phyloP scores from a whole-genome alignment of 2,113 vertebrate genomes.

The Microcebus jonahi region DNA sequence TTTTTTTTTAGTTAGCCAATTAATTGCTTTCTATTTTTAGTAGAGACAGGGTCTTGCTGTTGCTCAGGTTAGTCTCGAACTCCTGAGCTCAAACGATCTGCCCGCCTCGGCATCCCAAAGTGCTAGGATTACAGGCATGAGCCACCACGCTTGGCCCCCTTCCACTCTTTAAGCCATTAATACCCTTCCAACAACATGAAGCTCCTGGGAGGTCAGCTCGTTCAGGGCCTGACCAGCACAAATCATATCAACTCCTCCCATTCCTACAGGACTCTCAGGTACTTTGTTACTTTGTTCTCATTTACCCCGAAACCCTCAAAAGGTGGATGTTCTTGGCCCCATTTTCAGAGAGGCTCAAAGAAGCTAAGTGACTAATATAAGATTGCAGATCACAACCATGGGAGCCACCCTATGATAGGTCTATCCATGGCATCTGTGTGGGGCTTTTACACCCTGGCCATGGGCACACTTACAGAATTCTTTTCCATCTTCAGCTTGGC shows the following conservation, averaged over 20 bases:
- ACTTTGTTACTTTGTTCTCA: background rate
- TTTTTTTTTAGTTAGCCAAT: no score
- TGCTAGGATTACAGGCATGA: no score
- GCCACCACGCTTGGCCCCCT: no score
- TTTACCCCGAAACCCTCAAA: background rate
- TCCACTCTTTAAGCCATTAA: background rate
- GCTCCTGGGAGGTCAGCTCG: background rate
- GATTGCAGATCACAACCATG: background rate
- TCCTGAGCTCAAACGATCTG: no score
- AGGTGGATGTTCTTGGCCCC: background rate
- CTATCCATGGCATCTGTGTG: background rate
- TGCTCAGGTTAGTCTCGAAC: no score
- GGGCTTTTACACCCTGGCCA: background rate
- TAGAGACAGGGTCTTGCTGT: no score
- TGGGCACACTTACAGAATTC: conserved; percentile 80
- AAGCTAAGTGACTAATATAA: background rate
- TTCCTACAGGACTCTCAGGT: background rate
- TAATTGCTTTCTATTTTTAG: no score
- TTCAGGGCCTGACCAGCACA: background rate
- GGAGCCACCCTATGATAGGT: no score
- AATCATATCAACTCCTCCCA: background rate
- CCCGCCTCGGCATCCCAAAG: no score
- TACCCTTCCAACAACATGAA: background rate
- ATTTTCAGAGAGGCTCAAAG: background rate
- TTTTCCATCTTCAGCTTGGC: conserved; percentile 77